phyloP scores from a whole-genome alignment of 2,113 vertebrate genomes.

The Columbina picui region DNA sequence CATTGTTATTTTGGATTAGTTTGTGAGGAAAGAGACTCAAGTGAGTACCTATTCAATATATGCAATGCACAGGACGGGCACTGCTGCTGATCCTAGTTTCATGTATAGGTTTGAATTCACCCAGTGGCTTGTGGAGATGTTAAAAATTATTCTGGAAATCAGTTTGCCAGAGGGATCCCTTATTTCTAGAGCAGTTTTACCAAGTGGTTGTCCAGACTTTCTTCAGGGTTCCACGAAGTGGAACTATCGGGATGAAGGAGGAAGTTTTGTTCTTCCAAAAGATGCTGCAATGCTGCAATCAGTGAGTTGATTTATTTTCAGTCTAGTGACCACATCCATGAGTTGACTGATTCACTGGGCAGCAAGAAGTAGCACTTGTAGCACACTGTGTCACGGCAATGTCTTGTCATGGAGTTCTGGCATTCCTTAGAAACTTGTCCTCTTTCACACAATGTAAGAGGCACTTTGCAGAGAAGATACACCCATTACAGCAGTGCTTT shows the following conservation, averaged over 20 bases:
- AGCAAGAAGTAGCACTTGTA: neutral
- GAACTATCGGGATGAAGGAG: neutral
- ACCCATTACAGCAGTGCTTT: neutral
- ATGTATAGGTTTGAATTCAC: neutral
- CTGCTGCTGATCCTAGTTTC: neutral
- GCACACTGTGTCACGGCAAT: neutral
- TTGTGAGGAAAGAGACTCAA: neutral
- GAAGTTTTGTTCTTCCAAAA: neutral
- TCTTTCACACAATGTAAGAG: neutral
- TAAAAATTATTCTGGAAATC: neutral
- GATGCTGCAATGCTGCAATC: neutral
- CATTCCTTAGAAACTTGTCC: neutral
- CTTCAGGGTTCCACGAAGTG: neutral
- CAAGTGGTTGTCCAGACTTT: neutral
- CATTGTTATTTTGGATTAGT: neutral
- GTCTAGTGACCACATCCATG: neutral
- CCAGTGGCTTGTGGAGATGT: neutral
- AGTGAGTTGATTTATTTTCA: neutral
- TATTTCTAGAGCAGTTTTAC: neutral
- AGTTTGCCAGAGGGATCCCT: neutral
- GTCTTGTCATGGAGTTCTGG: neutral
- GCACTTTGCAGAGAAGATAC: neutral
- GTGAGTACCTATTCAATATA: accelerated
- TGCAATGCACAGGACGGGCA: neutral
- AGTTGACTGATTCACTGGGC: neutral